phyloP scores from a whole-genome alignment of 2,113 vertebrate species.

The Stegastes partitus region DNA sequence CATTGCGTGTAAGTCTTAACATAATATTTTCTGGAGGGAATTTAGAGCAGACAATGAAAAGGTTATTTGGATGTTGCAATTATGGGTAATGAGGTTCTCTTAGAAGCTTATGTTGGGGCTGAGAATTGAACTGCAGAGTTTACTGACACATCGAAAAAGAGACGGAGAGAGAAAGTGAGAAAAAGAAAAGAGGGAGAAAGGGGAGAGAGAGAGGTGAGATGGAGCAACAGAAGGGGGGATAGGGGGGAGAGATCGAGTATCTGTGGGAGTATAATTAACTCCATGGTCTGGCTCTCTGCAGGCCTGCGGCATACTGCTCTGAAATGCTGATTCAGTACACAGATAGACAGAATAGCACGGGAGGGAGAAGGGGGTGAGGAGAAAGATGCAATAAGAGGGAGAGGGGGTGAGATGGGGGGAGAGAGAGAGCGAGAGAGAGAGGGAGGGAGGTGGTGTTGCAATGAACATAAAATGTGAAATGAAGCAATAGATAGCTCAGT shows the following conservation, averaged over 20 bases:
- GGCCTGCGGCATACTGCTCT: slow-evolving; percentile 77
- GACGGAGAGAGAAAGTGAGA: slow-evolving; percentile 5
- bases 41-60: background rate
- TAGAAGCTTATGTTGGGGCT: background rate
- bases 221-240: slow-evolving; percentile 45
- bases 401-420: background rate
- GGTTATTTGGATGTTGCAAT: background rate
- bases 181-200: background rate
- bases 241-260: slow-evolving; percentile 47
- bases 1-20: background rate
- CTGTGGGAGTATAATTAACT: slow-evolving; percentile 79
- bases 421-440: slow-evolving; percentile 10
- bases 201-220: slow-evolving; percentile 19
- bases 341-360: slow-evolving; percentile 60
- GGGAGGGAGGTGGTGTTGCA: slow-evolving; percentile 22
- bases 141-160: background rate
- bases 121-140: slow-evolving; percentile 37
- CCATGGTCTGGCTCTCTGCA: slow-evolving; percentile 75
- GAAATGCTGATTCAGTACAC: slow-evolving; percentile 83
- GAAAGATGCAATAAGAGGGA: slow-evolving; percentile 46
- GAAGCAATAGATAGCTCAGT: background rate
- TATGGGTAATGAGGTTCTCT: background rate
- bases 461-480: slow-evolving; percentile 28
- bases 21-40: background rate
- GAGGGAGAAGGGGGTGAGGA: slow-evolving; percentile 47